Conservation (phyloP, 2,113 vertebrate genomes). For the Osmerus mordax region DNA sequence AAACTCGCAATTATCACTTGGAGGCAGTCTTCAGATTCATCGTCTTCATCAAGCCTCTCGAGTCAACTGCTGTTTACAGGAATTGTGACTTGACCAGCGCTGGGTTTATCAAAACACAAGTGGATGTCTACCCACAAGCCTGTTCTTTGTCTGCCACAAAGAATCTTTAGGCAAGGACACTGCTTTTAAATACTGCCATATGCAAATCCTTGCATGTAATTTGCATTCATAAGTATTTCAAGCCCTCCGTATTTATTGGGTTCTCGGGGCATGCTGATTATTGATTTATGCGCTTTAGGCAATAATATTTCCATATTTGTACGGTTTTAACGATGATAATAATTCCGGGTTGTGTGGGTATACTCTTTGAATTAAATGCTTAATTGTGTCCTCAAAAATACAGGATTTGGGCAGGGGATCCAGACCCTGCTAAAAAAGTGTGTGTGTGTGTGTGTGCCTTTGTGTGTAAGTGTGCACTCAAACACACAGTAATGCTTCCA, state of each 20-base stretch:
- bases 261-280: slow-evolving; percentile 87
- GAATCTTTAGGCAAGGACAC: slow-evolving; percentile 84
- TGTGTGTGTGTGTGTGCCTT: not conserved
- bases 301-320: slow-evolving; percentile 91
- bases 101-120: slow-evolving; percentile 78
- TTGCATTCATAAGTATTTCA: slow-evolving; percentile 96
- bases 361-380: slow-evolving; percentile 91
- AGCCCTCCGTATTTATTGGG: slow-evolving; percentile 87
- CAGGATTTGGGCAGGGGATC: slow-evolving; percentile 76
- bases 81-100: slow-evolving; percentile 82
- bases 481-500: no score
- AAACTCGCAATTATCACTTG: slow-evolving; percentile 88
- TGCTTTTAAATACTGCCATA: slow-evolving; percentile 88
- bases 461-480: not conserved
- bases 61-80: slow-evolving; percentile 85
- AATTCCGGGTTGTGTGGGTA: slow-evolving; percentile 87
- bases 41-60: slow-evolving; percentile 77
- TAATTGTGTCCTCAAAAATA: slow-evolving; percentile 87
- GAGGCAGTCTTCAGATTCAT: slow-evolving; percentile 83
- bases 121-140: slow-evolving; percentile 81
- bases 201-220: slow-evolving; percentile 89
- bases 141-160: slow-evolving; percentile 81
- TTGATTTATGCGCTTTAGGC: slow-evolving; percentile 90
- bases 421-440: not conserved
- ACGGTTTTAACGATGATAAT: slow-evolving; percentile 90